A percentile compares a stretch with the other conserved stretches of the same genome.
phyloP scores from a whole-genome alignment of 2,888 invertebrate species.

The Cyclophora punctaria region DNA sequence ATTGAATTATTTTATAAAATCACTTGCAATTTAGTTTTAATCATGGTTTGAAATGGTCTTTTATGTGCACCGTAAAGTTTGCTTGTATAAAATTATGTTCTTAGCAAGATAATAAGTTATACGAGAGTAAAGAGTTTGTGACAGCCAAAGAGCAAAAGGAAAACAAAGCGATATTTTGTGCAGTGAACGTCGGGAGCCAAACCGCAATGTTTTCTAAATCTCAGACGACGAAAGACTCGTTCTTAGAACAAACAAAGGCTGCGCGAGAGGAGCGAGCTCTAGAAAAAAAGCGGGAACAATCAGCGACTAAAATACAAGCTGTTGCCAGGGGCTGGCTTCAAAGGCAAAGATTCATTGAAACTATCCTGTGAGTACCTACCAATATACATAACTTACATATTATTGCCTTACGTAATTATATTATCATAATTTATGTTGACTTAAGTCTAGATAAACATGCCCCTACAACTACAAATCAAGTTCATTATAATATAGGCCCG shows the following conservation, averaged over 20 bases:
- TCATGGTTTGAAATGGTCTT: slow-evolving; percentile 25
- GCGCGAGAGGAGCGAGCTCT: slow-evolving; percentile 92
- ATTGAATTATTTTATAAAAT: slow-evolving; percentile 19
- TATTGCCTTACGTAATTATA: not conserved
- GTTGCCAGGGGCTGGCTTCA: slow-evolving; percentile 83
- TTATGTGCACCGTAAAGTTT: slow-evolving; percentile 12
- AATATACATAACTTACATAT: not conserved
- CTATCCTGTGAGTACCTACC: slow-evolving; percentile 79
- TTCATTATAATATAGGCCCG: too few relatives aligned
- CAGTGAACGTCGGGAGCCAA: slow-evolving; percentile 18
- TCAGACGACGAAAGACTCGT: slow-evolving; percentile 80
- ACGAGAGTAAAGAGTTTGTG: slow-evolving; percentile 28
- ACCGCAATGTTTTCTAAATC: slow-evolving; percentile 58
- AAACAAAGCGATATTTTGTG: slow-evolving; percentile 45
- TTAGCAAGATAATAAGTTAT: slow-evolving; percentile 14
- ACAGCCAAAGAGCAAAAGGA: slow-evolving; percentile 37
- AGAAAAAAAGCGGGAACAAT: slow-evolving; percentile 86
- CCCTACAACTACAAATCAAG: too few relatives aligned
- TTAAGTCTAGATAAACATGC: too few relatives aligned
- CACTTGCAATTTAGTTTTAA: slow-evolving; percentile 15
- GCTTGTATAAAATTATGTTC: slow-evolving; percentile 18
- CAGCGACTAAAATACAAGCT: slow-evolving; percentile 85
- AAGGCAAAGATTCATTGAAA: slow-evolving; percentile 75
- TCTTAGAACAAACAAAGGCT: slow-evolving; percentile 92
- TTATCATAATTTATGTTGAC: too few relatives aligned